Base-by-base conservation (phyloP, 2,888 invertebrate species). In the Pheosia gnoma region DNA sequence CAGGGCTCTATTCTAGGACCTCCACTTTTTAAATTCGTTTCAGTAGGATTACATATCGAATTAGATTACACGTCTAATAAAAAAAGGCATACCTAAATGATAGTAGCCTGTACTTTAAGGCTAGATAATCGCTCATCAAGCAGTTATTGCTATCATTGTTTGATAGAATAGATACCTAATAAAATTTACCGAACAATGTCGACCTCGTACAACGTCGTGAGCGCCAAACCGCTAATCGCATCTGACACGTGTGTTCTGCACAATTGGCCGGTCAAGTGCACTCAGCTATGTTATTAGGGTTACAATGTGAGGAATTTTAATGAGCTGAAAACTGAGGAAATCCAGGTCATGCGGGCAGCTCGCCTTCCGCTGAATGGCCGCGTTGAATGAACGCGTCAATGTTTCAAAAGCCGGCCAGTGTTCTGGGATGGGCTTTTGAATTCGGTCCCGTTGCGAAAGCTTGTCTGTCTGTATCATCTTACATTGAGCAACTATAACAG, bases 211-310 rank as follows among this genome's bases (percentile, higher is more conserved):
- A 11, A 37, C 37, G 5, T 11, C 53, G 53, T 25, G 25, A 25
- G 25, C 37, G 49, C 45, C n/a, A 37, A 64, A 53, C 47, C 45
- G 37, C 13, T 13, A 59, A 59, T 61, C 41, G 55, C 36, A 58
- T 59, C 51, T 25, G 57, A 67, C 56, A 57, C 47, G 58, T 57
- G 41, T 57, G 57, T 61, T 58, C 57, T 53, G 45, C 54, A 43
- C 38, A 59, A 45, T 47, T 60, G 67, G 61, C 59, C 69, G 72
- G 77, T 75, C 78, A 78, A 79, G 75, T 77, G 79, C 72, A 79
- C 72, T 75, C 69, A 68, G 62, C 60, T 54, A 71, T 62, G 62
- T 57, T 67, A 72, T 70, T 67, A 70, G 67, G 62, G 58, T 53
- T 57, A 67, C 65, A 68, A 68, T 67, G 70, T 68, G 66, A 63